Conservation (phyloP, 1,140 invertebrate genomes). For the Chrysomallon squamiferum region DNA sequence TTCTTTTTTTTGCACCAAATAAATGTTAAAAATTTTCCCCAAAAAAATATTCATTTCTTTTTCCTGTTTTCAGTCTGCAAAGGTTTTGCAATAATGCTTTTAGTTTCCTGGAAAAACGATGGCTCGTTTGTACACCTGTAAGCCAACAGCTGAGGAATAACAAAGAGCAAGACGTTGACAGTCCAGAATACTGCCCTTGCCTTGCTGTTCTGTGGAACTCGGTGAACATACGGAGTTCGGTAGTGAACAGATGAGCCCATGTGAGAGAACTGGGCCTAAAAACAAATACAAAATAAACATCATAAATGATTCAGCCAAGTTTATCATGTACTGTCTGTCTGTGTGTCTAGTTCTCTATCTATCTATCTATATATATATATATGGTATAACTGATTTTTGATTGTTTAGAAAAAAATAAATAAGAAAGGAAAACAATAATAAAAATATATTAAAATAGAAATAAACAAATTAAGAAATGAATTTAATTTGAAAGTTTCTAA, state of each 20-base stretch:
- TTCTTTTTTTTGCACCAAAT: too few species aligned
- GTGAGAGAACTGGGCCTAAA: slow-evolving; percentile 47
- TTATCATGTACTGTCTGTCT: too few species aligned
- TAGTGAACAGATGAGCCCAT: slow-evolving; percentile 49
- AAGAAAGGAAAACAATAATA: too few species aligned
- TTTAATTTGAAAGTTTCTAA: too few species aligned
- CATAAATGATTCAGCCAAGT: too few species aligned
- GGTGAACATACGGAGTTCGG: slow-evolving; percentile 36
- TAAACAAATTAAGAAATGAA: too few species aligned
- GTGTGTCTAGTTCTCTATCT: too few species aligned
- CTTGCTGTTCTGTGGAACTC: slow-evolving; percentile 30
- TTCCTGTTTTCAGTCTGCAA: neutral
- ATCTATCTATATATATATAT: too few species aligned
- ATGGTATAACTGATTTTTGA: too few species aligned
- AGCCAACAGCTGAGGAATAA: slow-evolving; percentile 46
- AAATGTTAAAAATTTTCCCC: too few species aligned
- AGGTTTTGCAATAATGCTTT: neutral
- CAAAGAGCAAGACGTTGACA: slow-evolving; percentile 37
- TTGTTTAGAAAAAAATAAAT: too few species aligned
- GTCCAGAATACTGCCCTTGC: slow-evolving; percentile 41
- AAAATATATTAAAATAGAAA: too few species aligned
- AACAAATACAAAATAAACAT: neutral
- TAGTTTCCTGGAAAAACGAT: neutral
- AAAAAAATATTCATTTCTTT: neutral
- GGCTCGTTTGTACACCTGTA: slow-evolving; percentile 7